phyloP scores from a whole-genome alignment of 2,113 vertebrate genomes.

The Forbesichthys agassizii region DNA sequence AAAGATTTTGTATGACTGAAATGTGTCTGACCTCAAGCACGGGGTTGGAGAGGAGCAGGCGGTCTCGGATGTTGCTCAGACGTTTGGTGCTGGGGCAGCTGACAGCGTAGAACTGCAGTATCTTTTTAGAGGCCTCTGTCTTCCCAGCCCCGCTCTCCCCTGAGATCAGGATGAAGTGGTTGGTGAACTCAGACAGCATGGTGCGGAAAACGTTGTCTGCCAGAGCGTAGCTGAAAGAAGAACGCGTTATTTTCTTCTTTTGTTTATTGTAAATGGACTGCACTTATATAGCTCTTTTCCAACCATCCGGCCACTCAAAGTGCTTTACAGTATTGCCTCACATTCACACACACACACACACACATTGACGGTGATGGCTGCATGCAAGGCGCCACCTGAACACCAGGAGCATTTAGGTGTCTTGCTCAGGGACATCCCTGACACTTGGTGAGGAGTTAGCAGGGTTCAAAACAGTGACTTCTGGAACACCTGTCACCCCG shows the following conservation, averaged over 20 bases:
- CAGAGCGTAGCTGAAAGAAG: constrained; percentile 85
- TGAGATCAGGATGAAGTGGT: constrained; percentile 97
- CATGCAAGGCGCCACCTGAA: too few species aligned
- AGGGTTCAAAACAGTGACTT: too few species aligned
- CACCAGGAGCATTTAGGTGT: too few species aligned
- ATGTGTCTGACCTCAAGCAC: constrained; percentile 87
- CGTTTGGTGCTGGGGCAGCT: constrained; percentile 90
- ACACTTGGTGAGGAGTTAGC: too few species aligned
- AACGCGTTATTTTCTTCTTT: background rate
- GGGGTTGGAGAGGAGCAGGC: constrained; percentile 91
- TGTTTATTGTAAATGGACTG: too few species aligned
- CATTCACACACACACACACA: too few species aligned
- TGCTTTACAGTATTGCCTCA: too few species aligned
- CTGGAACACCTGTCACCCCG: too few species aligned
- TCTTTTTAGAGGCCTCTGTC: constrained; percentile 96
- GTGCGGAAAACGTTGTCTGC: constrained; percentile 95
- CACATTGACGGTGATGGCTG: too few species aligned
- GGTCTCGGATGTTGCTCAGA: constrained; percentile 85
- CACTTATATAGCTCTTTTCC: too few species aligned
- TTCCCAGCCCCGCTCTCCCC: constrained; percentile 96
- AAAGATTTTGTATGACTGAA: background rate
- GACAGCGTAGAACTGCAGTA: constrained; percentile 92
- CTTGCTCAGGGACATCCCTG: too few species aligned
- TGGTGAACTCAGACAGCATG: constrained; percentile 90
- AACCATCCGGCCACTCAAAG: too few species aligned